Percentiles rank a stretch among this genome's conserved stretches.
Conservation (phyloP, 1,140 invertebrate genomes). For the Pissodes strobi region DNA sequence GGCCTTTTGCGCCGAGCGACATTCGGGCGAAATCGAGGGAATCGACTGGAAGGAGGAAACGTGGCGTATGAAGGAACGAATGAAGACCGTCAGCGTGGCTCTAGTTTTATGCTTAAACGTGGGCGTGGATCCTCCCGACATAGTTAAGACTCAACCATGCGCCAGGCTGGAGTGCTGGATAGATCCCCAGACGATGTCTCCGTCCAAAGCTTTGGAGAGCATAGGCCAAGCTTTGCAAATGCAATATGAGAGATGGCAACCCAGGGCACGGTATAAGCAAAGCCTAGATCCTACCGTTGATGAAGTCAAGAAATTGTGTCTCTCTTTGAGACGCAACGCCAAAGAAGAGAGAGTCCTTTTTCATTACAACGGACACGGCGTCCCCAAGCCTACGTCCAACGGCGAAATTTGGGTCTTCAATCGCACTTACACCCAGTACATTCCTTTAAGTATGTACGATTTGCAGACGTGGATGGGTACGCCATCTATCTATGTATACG, state of each 20-base stretch:
- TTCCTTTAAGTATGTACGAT: conserved; percentile 97
- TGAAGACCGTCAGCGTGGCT: conserved; percentile 99
- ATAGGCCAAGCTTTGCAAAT: conserved; percentile 92
- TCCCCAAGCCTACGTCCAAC: conserved; percentile 96
- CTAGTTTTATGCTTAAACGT: conserved; percentile 97
- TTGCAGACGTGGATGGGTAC: conserved; percentile 99
- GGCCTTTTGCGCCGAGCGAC: conserved; percentile 71
- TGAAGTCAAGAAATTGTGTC: conserved; percentile 97
- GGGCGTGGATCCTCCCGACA: conserved; percentile 97
- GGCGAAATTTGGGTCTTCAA: conserved; percentile 99
- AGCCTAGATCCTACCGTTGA: conserved; percentile 96
- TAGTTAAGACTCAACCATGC: conserved; percentile 96
- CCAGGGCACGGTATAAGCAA: conserved; percentile 74
- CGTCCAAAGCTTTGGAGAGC: conserved; percentile 91
- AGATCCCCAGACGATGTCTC: conserved; percentile 83
- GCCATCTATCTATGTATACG: conserved; percentile 98
- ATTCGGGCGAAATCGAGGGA: conserved; percentile 77
- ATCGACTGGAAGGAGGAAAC: conserved; percentile 73
- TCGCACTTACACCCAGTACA: conserved; percentile 97
- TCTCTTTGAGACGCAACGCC: conserved; percentile 92
- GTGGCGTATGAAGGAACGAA: conserved; percentile 93
- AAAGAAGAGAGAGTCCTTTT: conserved; percentile 99
- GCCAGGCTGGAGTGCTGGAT: conserved; percentile 97
- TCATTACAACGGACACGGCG: conserved; percentile 99
- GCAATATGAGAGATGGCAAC: conserved; percentile 98